Base-by-base conservation (phyloP, 2,797 vertebrate species). In the Kryptopterus vitreolus region DNA sequence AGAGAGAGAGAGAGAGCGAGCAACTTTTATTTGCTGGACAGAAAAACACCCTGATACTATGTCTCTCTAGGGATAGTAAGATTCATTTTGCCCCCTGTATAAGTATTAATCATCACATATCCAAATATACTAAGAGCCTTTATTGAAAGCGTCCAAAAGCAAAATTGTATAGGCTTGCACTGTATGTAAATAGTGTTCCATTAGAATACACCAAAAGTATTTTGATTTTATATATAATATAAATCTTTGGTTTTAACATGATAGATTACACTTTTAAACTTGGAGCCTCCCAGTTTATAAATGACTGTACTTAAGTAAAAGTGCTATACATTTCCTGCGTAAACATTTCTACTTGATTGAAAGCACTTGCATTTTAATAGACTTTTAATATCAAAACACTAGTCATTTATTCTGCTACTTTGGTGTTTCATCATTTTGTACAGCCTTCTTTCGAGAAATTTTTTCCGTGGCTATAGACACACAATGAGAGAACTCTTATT, bases 11-110 rank as follows among this genome's bases (percentile, higher is more conserved):
- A 59, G 58, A 70, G 24, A 48, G 43, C 26, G 46, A 69, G 24
- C 20, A 11, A 73, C 52, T 73, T 58, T 73, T 33, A 73, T 52
- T 24, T 38, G 2, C 50, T 72, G 52, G 10, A 55, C 31, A 72
- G 70, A 38, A 33, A 16, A 73, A 73, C 8, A 58, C 53, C 38
- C 52, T 2, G 46, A 70, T 46, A 20, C 46, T 20, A 70, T 70
- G 50, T 57, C 22, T 5, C 31, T 58, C 33, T 58, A n/a, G 71
- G 52, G 53, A 24, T 31, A 57, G 31, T 35, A 57, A 38, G 31
- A 24, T 38, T 58, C 71, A 57, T 13, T 43, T 11, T 20, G 33
- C 7, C 26, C 9, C 24, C 4, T 55, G 20, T 55, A 55, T 33
- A 38, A 57, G n/a, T 31, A 38, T 38, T 38, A 38, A 73, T 55